phyloP scores from a whole-genome alignment of 2,113 vertebrate species.

The Pseudorasbora parva region DNA sequence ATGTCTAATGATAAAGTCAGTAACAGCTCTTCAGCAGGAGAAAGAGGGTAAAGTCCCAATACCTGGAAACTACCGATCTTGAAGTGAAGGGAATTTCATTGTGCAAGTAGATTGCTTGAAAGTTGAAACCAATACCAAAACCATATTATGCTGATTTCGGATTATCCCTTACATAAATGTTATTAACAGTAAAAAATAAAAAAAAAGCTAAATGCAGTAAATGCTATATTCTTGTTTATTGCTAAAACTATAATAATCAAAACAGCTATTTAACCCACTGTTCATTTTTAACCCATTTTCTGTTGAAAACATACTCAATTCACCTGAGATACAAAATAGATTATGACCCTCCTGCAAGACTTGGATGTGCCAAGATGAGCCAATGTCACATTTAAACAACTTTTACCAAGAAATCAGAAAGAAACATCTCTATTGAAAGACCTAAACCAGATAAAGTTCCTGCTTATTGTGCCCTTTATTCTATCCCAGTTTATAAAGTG shows the following conservation, averaged over 20 bases:
- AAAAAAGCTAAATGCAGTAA: too few relatives aligned
- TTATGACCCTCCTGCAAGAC: too few relatives aligned
- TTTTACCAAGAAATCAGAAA: too few relatives aligned
- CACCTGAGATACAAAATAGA: too few relatives aligned
- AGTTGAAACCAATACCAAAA: neutral
- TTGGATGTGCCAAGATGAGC: too few relatives aligned
- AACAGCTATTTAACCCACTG: too few relatives aligned
- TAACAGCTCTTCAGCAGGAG: neutral
- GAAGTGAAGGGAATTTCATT: neutral
- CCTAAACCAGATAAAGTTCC: too few relatives aligned
- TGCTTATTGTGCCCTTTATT: too few relatives aligned
- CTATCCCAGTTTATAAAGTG: too few relatives aligned
- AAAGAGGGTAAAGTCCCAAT: constrained; percentile 1
- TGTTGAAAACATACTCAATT: neutral
- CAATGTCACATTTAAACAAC: too few relatives aligned
- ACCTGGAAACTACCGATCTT: neutral
- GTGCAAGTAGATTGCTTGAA: neutral
- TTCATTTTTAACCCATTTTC: neutral
- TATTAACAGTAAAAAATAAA: neutral
- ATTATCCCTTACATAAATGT: neutral
- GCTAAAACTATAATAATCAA: neutral
- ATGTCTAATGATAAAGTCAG: neutral
- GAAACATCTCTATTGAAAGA: too few relatives aligned
- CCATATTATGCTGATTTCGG: neutral
- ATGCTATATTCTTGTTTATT: neutral